Percentiles rank a stretch among this genome's conserved stretches.
Evolutionary conservation across 2,888 invertebrate species (phyloP).

Genomic region (Volucella inanis): DNA sequence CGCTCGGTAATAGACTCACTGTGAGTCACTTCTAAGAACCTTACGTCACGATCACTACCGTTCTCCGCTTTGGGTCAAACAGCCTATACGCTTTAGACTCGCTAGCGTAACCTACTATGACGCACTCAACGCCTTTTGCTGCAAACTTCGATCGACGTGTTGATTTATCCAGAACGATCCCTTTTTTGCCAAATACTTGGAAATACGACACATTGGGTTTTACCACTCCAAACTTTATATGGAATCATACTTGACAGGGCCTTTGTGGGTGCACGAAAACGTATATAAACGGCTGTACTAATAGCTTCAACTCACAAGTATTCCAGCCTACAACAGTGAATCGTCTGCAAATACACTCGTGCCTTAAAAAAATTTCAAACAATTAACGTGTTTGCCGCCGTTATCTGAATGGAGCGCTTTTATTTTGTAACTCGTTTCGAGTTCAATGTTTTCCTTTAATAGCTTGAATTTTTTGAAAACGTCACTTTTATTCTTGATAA

Average conservation of each 20-base stretch:
- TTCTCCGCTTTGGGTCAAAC: neutral
- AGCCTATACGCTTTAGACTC: neutral
- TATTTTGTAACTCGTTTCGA: too few relatives aligned
- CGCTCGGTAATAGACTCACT: too few relatives aligned
- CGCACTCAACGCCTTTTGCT: too few relatives aligned
- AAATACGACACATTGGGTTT: too few relatives aligned
- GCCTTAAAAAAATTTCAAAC: slow-evolving; percentile 28
- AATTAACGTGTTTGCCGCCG: slow-evolving; percentile 49
- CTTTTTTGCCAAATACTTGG: too few relatives aligned
- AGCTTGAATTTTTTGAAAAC: slow-evolving; percentile 59
- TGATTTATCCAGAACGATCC: too few relatives aligned
- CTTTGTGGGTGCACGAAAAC: slow-evolving; percentile 20
- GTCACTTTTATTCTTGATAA: slow-evolving; percentile 62
- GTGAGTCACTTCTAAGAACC: too few relatives aligned
- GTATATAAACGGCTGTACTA: slow-evolving; percentile 38
- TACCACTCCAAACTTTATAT: slow-evolving; percentile 39
- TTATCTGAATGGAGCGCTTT: too few relatives aligned
- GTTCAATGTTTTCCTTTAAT: slow-evolving; percentile 52
- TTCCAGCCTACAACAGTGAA: slow-evolving; percentile 64
- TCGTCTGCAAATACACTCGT: slow-evolving; percentile 30
- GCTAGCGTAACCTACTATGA: too few relatives aligned
- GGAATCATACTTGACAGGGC: slow-evolving; percentile 23
- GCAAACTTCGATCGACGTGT: too few relatives aligned
- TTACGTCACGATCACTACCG: neutral
- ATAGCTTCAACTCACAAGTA: slow-evolving; percentile 67